Conservation (phyloP, 2,888 invertebrate species). For the Callyntrura sp. region DNA sequence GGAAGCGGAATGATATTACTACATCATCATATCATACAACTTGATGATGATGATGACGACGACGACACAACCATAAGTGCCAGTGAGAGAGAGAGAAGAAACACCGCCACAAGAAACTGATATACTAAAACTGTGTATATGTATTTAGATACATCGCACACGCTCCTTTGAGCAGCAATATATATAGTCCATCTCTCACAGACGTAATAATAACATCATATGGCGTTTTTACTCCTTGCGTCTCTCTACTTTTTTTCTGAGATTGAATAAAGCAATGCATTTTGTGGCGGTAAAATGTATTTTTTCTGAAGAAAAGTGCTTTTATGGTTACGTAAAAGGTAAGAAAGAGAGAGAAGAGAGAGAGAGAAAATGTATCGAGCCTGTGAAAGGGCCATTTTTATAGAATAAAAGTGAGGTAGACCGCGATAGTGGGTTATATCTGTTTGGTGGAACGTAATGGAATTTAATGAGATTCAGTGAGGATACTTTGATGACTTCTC, state of each 20-base stretch:
- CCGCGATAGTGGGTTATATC: not conserved
- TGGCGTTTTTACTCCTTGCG: not conserved
- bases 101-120: not conserved
- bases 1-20: conserved; percentile 70
- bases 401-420: too few relatives aligned
- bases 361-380: conserved; percentile 44
- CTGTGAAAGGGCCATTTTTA: too few relatives aligned
- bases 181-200: not conserved
- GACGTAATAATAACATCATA: conserved; percentile 24
- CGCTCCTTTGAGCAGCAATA: too few relatives aligned
- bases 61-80: too few relatives aligned
- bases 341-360: too few relatives aligned
- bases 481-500: conserved; percentile 80
- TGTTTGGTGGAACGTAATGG: conserved; percentile 46
- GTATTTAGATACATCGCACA: too few relatives aligned
- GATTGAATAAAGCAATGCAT: conserved; percentile 59
- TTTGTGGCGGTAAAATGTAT: conserved; percentile 33
- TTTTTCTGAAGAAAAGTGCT: conserved; percentile 31
- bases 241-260: conserved; percentile 25
- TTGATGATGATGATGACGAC: conserved; percentile 4
- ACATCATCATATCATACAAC: conserved; percentile 46
- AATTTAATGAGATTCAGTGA: conserved; percentile 80
- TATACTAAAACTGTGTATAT: too few relatives aligned
- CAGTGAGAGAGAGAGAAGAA: conserved; percentile 47
- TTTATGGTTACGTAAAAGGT: conserved; percentile 56